phyloP scores from a whole-genome alignment of 64 coral and sea anemone genomes.

The Actinia equina region DNA sequence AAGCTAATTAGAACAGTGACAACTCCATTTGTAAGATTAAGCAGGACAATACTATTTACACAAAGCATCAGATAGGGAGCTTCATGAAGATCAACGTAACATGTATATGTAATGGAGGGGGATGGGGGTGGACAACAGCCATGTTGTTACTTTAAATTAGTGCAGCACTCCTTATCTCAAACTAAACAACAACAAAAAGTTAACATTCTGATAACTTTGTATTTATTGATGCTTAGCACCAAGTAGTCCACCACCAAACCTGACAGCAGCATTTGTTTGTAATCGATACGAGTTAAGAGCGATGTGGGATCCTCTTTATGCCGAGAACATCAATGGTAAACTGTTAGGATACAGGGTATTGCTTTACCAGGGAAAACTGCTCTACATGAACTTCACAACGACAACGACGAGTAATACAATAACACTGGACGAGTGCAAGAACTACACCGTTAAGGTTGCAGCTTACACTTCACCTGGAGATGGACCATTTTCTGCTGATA shows the following conservation, averaged over 20 bases:
- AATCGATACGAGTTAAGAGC: background rate
- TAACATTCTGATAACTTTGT: too few relatives aligned
- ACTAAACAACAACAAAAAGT: too few relatives aligned
- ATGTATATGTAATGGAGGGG: too few relatives aligned
- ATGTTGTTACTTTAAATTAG: too few relatives aligned
- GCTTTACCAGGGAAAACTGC: conserved; percentile 16
- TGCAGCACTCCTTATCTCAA: too few relatives aligned
- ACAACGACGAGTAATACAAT: background rate
- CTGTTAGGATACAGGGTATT: conserved; percentile 29
- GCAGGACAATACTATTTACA: too few relatives aligned
- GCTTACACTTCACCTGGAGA: conserved; percentile 24
- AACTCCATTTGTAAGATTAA: too few relatives aligned
- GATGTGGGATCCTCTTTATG: background rate
- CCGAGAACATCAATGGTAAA: conserved; percentile 13
- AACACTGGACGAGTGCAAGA: conserved; percentile 46
- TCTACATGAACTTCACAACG: conserved; percentile 13
- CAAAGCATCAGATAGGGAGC: too few relatives aligned
- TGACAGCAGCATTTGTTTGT: background rate
- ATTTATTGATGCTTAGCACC: background rate
- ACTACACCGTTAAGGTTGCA: conserved; percentile 31
- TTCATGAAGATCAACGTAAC: too few relatives aligned
- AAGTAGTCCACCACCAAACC: background rate
- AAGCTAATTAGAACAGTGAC: too few relatives aligned
- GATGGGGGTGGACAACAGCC: too few relatives aligned
- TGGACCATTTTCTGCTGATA: conserved; percentile 10